Conservation (phyloP, 2,888 invertebrate genomes). For the Cyaniris semiargus region DNA sequence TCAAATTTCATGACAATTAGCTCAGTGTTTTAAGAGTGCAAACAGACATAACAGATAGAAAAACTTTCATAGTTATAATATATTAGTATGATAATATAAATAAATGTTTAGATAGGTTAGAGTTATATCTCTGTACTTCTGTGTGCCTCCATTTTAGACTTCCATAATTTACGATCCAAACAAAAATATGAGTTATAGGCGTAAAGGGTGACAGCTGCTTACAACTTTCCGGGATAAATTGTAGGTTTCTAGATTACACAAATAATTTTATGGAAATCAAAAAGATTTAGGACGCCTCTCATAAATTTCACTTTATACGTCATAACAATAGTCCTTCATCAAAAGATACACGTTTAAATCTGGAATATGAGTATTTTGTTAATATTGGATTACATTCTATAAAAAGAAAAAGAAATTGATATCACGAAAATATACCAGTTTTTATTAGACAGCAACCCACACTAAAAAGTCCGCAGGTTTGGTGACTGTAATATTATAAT, state of each 20-base stretch:
- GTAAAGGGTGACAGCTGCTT: constrained; percentile 59
- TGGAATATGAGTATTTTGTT: not conserved
- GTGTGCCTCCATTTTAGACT: constrained; percentile 48
- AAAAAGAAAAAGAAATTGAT: not conserved
- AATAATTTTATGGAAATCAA: constrained; percentile 35
- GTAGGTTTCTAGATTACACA: constrained; percentile 46
- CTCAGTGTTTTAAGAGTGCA: no score
- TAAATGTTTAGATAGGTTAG: not conserved
- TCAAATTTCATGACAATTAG: no score
- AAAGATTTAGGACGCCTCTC: constrained; percentile 29
- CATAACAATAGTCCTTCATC: constrained; percentile 19
- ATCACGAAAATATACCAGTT: not conserved
- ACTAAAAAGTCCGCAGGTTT: not conserved
- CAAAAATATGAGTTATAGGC: constrained; percentile 66
- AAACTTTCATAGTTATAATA: not conserved
- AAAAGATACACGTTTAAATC: not conserved
- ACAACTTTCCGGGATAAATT: constrained; percentile 59
- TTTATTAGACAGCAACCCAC: not conserved
- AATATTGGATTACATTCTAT: not conserved
- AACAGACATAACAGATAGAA: not conserved
- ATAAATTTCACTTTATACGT: constrained; percentile 21
- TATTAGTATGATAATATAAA: not conserved
- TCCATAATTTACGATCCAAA: constrained; percentile 61
- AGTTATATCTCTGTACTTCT: not conserved
- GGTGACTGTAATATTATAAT: not conserved